Evolutionary conservation across 2,113 vertebrate species (phyloP).

Genomic region (Pluvianellus socialis): DNA sequence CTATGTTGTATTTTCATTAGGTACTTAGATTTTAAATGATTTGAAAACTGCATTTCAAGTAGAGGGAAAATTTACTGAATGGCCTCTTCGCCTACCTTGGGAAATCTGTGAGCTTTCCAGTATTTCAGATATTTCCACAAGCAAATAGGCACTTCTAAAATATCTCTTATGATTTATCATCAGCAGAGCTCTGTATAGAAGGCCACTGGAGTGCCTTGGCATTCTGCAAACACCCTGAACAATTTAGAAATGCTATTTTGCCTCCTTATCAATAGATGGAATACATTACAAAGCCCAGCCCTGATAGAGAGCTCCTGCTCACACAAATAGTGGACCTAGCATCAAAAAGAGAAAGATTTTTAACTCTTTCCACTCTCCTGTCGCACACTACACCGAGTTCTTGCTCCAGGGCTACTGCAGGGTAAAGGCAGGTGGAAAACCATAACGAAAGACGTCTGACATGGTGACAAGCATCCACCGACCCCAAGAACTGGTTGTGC

Average conservation of each 20-base stretch:
- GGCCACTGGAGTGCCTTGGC: constrained; percentile 35
- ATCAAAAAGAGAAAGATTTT: constrained; percentile 2
- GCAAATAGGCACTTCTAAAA: constrained; percentile 49
- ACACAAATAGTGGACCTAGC: constrained; percentile 10
- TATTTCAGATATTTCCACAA: constrained; percentile 64
- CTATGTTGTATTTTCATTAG: not conserved
- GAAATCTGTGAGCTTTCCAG: constrained; percentile 53
- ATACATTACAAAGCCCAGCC: constrained; percentile 56
- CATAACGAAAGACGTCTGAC: not conserved
- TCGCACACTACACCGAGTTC: not conserved
- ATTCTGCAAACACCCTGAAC: constrained; percentile 64
- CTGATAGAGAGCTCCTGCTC: constrained; percentile 48
- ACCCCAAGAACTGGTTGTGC: rapidly evolving
- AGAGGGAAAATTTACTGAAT: constrained; percentile 25
- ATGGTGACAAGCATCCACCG: not conserved
- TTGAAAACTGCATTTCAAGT: constrained; percentile 44
- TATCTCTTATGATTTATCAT: constrained; percentile 55
- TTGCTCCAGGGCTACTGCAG: not conserved
- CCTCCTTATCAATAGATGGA: constrained; percentile 56
- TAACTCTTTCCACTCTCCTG: not conserved
- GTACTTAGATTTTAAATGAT: constrained; percentile 22
- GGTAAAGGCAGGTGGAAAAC: not conserved
- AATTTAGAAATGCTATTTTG: constrained; percentile 61
- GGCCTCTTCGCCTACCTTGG: constrained; percentile 27
- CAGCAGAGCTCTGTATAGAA: constrained; percentile 10